Base-by-base conservation (phyloP, 2,888 invertebrate species). In the Apocheima hispidaria region DNA sequence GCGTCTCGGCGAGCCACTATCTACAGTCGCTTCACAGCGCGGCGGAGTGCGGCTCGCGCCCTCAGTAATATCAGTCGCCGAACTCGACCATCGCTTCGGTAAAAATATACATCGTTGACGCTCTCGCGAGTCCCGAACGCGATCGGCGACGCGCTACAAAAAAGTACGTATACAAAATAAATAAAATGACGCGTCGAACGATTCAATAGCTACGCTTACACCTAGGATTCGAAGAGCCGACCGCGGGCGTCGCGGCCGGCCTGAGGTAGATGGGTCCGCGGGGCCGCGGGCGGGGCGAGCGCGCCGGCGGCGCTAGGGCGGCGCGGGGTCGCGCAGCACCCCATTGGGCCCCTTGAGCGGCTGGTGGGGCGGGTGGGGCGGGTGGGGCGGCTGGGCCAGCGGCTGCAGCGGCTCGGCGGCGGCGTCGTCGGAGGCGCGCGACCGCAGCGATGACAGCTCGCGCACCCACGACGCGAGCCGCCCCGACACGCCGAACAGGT, bases 401-500 rank as follows among this genome's bases (percentile, higher is more conserved):
- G 81, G 81, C 73, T 80, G 81, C 70, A 81, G 73, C 44, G 81
- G 73, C 70, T 77, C 81, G 43, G 81, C 89, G 62, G 90, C 89
- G 43, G 88, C 89, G 83, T 88, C 89, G 79, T 87, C 85, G 20
- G 83, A 80, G 43, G 77, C 66, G 66, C 88, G 87, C 77, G 87
- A 84, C 61, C 90, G 88, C 78, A 90, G 86, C 64, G 90, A 88
- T 21, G 91, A 87, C 78, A 92, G 83, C 79, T 92, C 91, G 77
- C 91, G 91, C 75, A 92, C 92, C 92, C 92, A 92, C 67, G 90
- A 90, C 63, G 92, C 91, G 43, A 92, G 87, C 6, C 92, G 89
- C 6, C 92, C 92, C 70, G 92, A 90, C 82, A 92, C 90, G 67
- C 92, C 92, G 88, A 92, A 92, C 84, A 92, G 83, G 80, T 92